Conservation (phyloP, 2,797 vertebrate species). For the Protosalanx chinensis region DNA sequence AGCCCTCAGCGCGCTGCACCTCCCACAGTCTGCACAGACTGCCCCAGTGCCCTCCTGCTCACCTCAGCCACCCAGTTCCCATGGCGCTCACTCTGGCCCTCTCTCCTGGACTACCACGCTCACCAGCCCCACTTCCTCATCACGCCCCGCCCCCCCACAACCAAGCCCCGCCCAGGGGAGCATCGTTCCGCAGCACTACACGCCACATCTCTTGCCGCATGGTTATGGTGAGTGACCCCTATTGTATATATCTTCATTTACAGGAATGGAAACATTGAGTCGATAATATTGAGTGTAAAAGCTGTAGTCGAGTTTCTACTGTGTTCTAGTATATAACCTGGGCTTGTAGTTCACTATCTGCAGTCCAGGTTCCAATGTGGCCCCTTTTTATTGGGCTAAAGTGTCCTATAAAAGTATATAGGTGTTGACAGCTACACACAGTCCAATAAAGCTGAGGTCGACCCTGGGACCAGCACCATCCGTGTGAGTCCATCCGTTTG, state of each 20-base stretch:
- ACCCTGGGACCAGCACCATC: slow-evolving; percentile 32
- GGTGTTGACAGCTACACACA: slow-evolving; percentile 51
- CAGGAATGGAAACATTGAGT: slow-evolving; percentile 38
- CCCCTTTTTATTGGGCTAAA: slow-evolving; percentile 50
- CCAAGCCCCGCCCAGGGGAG: slow-evolving; percentile 54
- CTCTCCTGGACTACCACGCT: slow-evolving; percentile 45
- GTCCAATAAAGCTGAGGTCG: slow-evolving; percentile 51
- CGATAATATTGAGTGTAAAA: slow-evolving; percentile 31
- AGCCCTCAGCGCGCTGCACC: slow-evolving; percentile 53
- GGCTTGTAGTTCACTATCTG: slow-evolving; percentile 34
- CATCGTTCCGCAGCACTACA: slow-evolving; percentile 69
- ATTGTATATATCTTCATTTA: slow-evolving; percentile 9
- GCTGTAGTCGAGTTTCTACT: slow-evolving; percentile 24
- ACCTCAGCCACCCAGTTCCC: slow-evolving; percentile 72
- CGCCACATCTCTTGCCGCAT: slow-evolving; percentile 72
- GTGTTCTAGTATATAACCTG: slow-evolving; percentile 21
- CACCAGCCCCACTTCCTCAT: slow-evolving; percentile 26
- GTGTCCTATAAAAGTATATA: slow-evolving; percentile 49
- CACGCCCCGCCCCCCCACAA: slow-evolving; percentile 46
- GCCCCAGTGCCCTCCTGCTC: slow-evolving; percentile 72
- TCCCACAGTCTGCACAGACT: slow-evolving; percentile 68
- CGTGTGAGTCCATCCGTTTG: slow-evolving; percentile 34
- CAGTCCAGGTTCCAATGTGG: slow-evolving; percentile 30
- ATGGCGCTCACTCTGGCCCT: slow-evolving; percentile 64
- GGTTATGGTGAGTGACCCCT: slow-evolving; percentile 75